A percentile compares a stretch with the other conserved stretches of the same genome.
Conservation (phyloP, 2,888 invertebrate species). For the Sabatieria punctata region DNA sequence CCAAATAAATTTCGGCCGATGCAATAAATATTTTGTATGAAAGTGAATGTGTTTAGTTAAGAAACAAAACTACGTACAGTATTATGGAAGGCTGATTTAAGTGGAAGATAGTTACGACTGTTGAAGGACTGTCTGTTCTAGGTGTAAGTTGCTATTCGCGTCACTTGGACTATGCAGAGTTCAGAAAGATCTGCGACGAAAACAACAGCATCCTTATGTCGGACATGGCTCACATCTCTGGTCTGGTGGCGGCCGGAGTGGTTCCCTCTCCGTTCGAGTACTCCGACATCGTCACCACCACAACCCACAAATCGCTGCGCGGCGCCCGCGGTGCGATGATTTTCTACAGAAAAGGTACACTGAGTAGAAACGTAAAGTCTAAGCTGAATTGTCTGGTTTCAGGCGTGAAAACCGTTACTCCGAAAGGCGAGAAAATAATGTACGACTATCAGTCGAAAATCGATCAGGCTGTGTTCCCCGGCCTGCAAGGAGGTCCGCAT, state of each 20-base stretch:
- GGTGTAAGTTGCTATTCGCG: constrained; percentile 74
- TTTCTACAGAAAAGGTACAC: constrained; percentile 61
- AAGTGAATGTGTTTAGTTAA: too few species aligned
- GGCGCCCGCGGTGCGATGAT: constrained; percentile 59
- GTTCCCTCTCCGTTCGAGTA: constrained; percentile 75
- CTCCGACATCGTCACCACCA: constrained; percentile 78
- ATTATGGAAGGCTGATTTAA: too few species aligned
- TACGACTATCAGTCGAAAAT: constrained; percentile 75
- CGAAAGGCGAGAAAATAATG: constrained; percentile 59
- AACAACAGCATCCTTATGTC: constrained; percentile 64
- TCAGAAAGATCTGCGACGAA: constrained; percentile 52
- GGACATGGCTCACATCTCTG: constrained; percentile 86
- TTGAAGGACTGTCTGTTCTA: too few species aligned
- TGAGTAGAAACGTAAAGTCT: not conserved
- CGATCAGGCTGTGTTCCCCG: constrained; percentile 76
- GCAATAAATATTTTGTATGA: too few species aligned
- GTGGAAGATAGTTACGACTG: too few species aligned
- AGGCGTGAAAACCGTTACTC: constrained; percentile 53
- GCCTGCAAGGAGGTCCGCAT: constrained; percentile 91
- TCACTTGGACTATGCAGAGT: constrained; percentile 69
- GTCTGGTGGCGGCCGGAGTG: constrained; percentile 68
- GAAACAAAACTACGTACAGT: too few species aligned
- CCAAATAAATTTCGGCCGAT: too few species aligned
- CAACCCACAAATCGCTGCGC: constrained; percentile 79
- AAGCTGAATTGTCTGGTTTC: constrained; percentile 4